Percentiles rank a stretch among this genome's conserved stretches.
Evolutionary conservation across 2,113 vertebrate species (phyloP).

Genomic region (Lagopus muta): DNA sequence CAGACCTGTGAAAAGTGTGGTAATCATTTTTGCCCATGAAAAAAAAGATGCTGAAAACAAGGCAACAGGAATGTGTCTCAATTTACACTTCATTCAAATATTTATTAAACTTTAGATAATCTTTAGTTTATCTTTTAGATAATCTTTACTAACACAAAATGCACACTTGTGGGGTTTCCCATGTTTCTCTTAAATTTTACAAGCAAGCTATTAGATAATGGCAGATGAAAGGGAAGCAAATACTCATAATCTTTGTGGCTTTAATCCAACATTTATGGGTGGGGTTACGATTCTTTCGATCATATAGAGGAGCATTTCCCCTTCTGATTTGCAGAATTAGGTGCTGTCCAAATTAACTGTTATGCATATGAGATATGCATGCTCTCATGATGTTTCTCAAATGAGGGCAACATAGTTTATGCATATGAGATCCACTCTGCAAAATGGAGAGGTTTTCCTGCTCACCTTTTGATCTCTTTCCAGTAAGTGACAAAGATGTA

Average conservation of each 20-base stretch:
- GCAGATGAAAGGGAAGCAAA: background rate
- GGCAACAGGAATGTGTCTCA: background rate
- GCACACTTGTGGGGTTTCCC: background rate
- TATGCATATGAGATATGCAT: rapidly evolving
- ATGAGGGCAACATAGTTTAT: background rate
- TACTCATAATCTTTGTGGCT: background rate
- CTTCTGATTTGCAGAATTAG: background rate
- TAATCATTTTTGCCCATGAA: background rate
- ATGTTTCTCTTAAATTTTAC: background rate
- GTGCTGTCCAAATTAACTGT: background rate
- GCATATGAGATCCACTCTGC: background rate
- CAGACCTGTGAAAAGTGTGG: background rate
- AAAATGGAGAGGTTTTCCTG: background rate
- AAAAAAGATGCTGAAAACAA: background rate
- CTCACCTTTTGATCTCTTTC: background rate
- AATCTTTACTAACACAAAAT: background rate
- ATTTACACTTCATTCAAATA: background rate
- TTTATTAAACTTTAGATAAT: background rate
- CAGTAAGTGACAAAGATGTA: background rate
- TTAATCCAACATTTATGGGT: background rate
- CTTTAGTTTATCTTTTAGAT: no score
- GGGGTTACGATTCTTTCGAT: background rate
- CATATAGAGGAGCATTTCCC: background rate
- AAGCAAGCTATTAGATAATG: background rate
- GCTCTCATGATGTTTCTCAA: background rate